These are phyloP conservation scores for Julus scanicus DNA, from an alignment of 2,888 invertebrate genomes.

Conservation along the genomic window DNA sequence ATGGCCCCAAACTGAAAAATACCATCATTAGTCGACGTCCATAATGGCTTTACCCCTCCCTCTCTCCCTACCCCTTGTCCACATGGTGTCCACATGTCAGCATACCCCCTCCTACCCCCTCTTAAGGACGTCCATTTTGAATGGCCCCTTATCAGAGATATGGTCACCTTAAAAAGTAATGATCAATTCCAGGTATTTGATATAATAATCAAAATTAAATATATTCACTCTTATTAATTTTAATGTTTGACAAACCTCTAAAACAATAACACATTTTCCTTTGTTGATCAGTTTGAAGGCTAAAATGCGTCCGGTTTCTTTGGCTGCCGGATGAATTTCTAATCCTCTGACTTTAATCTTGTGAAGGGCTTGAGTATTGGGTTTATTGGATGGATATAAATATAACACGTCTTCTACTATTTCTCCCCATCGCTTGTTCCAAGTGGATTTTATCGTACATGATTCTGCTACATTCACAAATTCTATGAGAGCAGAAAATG, in stretches of 20 bases:
- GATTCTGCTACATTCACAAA: slow-evolving; percentile 37
- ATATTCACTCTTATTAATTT: neutral
- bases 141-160: too few relatives aligned
- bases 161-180: too few relatives aligned
- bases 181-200: too few relatives aligned
- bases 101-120: too few relatives aligned
- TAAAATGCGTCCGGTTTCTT: slow-evolving; percentile 57
- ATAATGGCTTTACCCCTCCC: too few relatives aligned
- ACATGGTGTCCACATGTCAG: too few relatives aligned
- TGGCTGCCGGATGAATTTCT: slow-evolving; percentile 57
- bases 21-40: too few relatives aligned
- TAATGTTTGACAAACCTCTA: slow-evolving; percentile 54
- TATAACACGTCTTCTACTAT: slow-evolving; percentile 44
- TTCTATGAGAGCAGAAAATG: neutral
- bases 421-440: slow-evolving; percentile 51
- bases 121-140: too few relatives aligned
- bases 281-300: slow-evolving; percentile 57
- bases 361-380: neutral
- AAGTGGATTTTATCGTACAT: neutral
- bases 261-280: slow-evolving; percentile 53
- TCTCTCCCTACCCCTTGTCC: too few relatives aligned
- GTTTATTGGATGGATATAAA: slow-evolving; percentile 19
- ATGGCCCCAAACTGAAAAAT: too few relatives aligned
- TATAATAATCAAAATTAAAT: too few relatives aligned
- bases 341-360: slow-evolving; percentile 51